phyloP scores from a whole-genome alignment of 2,113 vertebrate genomes.

The Takifugu bimaculatus region DNA sequence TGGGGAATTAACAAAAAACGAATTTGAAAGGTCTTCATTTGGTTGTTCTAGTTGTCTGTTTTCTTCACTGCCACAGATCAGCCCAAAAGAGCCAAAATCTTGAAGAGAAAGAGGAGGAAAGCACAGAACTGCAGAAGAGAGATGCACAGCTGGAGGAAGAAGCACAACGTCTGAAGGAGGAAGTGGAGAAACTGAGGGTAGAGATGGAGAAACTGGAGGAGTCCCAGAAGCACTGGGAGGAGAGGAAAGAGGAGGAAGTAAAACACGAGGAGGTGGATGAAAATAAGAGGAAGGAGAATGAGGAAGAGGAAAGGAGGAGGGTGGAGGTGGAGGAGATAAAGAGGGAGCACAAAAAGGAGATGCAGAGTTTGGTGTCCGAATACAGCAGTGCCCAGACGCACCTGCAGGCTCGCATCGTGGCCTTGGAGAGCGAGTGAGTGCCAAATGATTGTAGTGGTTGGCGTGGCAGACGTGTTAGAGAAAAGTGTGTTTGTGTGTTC shows the following conservation, averaged over 20 bases:
- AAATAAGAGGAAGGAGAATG: slow-evolving; percentile 67
- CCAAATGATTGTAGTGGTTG: background rate
- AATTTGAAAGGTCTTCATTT: background rate
- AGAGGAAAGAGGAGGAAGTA: slow-evolving; percentile 69
- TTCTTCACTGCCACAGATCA: slow-evolving; percentile 27
- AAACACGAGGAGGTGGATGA: slow-evolving; percentile 68
- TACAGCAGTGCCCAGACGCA: slow-evolving; percentile 80
- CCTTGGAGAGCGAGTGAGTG: slow-evolving; percentile 84
- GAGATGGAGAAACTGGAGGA: slow-evolving; percentile 80
- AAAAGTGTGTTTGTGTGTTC: slow-evolving; percentile 47
- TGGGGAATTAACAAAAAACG: background rate
- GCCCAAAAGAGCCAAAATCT: slow-evolving; percentile 26
- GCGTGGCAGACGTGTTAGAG: slow-evolving; percentile 20
- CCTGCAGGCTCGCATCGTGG: slow-evolving; percentile 84
- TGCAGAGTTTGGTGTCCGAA: slow-evolving; percentile 80
- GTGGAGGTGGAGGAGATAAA: slow-evolving; percentile 75
- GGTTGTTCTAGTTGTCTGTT: slow-evolving; percentile 1
- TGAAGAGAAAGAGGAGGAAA: slow-evolving; percentile 51
- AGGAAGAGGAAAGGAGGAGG: slow-evolving; percentile 67
- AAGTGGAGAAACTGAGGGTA: slow-evolving; percentile 78
- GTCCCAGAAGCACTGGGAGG: slow-evolving; percentile 76
- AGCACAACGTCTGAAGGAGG: slow-evolving; percentile 66
- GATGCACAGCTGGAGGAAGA: slow-evolving; percentile 67
- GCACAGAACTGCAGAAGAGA: slow-evolving; percentile 23
- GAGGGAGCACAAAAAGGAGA: slow-evolving; percentile 79